A percentile compares a stretch with the other conserved stretches of the same genome.
These are phyloP conservation scores for Labeo calbasu DNA, from an alignment of 2,797 vertebrate species.

Conservation along the genomic window DNA sequence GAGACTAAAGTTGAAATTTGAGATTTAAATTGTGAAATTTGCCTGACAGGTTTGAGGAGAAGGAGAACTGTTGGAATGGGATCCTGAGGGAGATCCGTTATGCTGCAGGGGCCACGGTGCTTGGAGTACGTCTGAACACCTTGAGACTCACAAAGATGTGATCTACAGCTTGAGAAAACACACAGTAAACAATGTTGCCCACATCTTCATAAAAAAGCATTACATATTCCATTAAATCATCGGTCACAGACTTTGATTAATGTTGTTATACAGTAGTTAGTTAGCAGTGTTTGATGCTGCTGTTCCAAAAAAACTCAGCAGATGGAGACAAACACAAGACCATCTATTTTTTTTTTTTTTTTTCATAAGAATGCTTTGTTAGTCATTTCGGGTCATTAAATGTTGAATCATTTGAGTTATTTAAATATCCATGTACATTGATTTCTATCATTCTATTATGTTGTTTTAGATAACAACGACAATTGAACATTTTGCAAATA, in stretches of 20 bases:
- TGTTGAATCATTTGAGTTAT: slow-evolving; percentile 23
- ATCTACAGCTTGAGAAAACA: slow-evolving; percentile 52
- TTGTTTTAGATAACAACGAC: slow-evolving; percentile 31
- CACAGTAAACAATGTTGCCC: slow-evolving; percentile 7
- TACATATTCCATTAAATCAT: slow-evolving; percentile 4
- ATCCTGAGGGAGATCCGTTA: slow-evolving; percentile 91
- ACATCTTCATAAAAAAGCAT: slow-evolving; percentile 1
- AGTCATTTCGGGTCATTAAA: slow-evolving; percentile 10
- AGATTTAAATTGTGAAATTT: not conserved
- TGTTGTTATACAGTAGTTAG: not conserved
- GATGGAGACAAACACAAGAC: slow-evolving; percentile 42
- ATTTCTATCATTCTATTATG: slow-evolving; percentile 29
- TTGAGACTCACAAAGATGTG: slow-evolving; percentile 91
- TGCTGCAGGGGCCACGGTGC: slow-evolving; percentile 85
- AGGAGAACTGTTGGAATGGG: slow-evolving; percentile 89
- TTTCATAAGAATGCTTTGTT: slow-evolving; percentile 12
- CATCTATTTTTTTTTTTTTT: not conserved
- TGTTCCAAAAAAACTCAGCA: slow-evolving; percentile 30
- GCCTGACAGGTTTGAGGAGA: slow-evolving; percentile 84
- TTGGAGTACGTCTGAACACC: slow-evolving; percentile 87
- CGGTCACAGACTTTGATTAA: slow-evolving; percentile 18
- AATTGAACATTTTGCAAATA: slow-evolving; percentile 12
- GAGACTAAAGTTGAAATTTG: not conserved
- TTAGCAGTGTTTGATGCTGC: not conserved
- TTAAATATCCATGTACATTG: slow-evolving; percentile 36